phyloP scores from a whole-genome alignment of 2,113 vertebrate species.

The Tringa solitaria region DNA sequence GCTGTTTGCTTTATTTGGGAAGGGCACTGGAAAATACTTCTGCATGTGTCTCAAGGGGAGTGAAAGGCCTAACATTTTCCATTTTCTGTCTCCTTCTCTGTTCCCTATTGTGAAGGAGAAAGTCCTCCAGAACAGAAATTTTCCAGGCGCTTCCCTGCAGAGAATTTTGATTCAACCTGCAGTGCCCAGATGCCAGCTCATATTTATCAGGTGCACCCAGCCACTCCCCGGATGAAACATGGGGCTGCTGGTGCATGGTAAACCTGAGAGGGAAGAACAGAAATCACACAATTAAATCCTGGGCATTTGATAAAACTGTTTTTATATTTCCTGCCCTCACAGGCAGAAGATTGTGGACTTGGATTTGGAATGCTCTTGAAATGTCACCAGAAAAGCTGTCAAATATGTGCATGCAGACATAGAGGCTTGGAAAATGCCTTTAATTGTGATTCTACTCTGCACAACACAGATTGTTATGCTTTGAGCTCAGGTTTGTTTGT shows the following conservation, averaged over 20 bases:
- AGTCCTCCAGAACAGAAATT: slow-evolving; percentile 20
- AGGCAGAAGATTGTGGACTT: neutral
- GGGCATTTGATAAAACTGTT: neutral
- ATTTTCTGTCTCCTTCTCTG: neutral
- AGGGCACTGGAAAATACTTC: neutral
- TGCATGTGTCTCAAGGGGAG: neutral
- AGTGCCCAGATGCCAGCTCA: slow-evolving; percentile 32
- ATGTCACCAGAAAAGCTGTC: neutral
- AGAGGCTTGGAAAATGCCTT: neutral
- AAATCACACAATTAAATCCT: neutral
- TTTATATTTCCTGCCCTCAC: neutral
- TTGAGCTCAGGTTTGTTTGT: slow-evolving; percentile 51
- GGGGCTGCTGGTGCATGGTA: neutral
- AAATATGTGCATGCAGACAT: neutral
- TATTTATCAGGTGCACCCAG: slow-evolving; percentile 43
- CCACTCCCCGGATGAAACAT: neutral
- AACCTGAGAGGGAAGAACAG: neutral
- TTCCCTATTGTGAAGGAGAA: neutral
- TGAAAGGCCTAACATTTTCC: neutral
- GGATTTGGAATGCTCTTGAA: slow-evolving; percentile 22
- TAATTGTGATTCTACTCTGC: slow-evolving; percentile 9
- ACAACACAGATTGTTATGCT: slow-evolving; percentile 30
- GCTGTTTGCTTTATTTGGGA: neutral
- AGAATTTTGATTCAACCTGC: slow-evolving; percentile 28
- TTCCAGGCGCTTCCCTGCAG: slow-evolving; percentile 1